Percentiles rank a stretch among this genome's conserved stretches.
phyloP scores from a whole-genome alignment of 2,113 vertebrate genomes.

The Elephantulus edwardii region DNA sequence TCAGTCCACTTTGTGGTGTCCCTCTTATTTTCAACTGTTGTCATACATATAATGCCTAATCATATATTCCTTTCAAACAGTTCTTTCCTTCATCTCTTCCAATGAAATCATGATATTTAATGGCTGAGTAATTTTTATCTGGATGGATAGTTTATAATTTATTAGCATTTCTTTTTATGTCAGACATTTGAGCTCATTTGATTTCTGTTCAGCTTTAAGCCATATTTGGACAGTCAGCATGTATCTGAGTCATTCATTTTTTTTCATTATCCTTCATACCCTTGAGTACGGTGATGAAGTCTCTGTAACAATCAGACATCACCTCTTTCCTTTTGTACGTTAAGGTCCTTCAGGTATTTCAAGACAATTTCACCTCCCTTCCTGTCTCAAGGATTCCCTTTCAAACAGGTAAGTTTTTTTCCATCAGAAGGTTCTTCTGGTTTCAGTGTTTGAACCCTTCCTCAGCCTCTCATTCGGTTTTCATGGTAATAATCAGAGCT shows the following conservation, averaged over 20 bases:
- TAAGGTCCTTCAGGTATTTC: background rate
- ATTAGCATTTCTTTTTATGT: background rate
- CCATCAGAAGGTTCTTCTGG: rapidly evolving
- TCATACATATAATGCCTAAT: no score
- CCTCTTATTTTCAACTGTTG: no score
- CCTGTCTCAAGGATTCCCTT: background rate
- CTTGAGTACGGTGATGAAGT: rapidly evolving
- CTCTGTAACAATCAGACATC: background rate
- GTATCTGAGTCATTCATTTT: background rate
- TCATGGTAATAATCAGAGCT: no score
- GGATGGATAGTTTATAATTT: background rate
- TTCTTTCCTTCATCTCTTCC: no score
- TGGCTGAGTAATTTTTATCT: background rate
- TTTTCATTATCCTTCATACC: background rate
- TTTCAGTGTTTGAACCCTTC: background rate
- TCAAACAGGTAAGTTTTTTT: background rate
- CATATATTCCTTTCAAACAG: no score
- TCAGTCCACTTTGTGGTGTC: no score
- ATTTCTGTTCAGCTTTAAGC: background rate
- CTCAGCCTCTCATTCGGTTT: background rate
- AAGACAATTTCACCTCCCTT: background rate
- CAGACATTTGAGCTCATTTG: background rate
- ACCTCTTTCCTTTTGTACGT: background rate
- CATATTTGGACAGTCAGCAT: background rate
- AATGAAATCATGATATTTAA: background rate